These are phyloP conservation scores for Rapana venosa DNA, from an alignment of 2,888 invertebrate genomes.

Conservation along the genomic window DNA sequence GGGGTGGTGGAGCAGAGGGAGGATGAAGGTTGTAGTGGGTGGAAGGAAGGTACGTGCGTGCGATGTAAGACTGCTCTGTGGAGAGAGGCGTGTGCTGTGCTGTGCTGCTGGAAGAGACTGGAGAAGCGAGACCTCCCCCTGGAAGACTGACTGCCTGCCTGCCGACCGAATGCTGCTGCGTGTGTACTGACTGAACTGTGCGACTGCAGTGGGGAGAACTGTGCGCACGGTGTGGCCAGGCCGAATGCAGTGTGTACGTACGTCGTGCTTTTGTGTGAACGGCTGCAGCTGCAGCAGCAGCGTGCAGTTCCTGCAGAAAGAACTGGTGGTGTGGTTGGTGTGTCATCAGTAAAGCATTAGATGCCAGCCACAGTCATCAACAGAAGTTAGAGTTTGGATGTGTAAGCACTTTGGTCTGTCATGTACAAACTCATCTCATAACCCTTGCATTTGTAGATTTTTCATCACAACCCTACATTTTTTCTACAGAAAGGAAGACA, in stretches of 20 bases:
- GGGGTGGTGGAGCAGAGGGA: not conserved
- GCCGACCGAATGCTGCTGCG: not conserved
- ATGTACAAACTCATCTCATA: not conserved
- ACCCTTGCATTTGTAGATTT: no score
- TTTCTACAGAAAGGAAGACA: no score
- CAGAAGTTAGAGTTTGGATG: not conserved
- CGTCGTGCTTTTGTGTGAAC: not conserved
- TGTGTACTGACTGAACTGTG: not conserved
- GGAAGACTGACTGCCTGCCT: not conserved
- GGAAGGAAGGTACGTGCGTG: not conserved
- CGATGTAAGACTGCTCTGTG: constrained; percentile 13
- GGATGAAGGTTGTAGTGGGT: not conserved
- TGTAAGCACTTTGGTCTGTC: not conserved
- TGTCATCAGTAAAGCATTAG: not conserved
- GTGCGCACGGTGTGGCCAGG: not conserved
- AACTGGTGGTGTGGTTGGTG: not conserved
- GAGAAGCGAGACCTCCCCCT: not conserved
- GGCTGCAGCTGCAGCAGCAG: not conserved
- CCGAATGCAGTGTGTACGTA: not conserved
- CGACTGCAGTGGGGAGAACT: not conserved
- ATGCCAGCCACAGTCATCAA: not conserved
- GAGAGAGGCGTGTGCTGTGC: constrained; percentile 6
- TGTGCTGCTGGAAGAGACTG: constrained; percentile 12
- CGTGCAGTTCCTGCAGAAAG: not conserved
- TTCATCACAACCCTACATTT: no score